These are phyloP conservation scores for Todus mexicanus DNA, from an alignment of 2,797 vertebrate species.

Conservation along the genomic window DNA sequence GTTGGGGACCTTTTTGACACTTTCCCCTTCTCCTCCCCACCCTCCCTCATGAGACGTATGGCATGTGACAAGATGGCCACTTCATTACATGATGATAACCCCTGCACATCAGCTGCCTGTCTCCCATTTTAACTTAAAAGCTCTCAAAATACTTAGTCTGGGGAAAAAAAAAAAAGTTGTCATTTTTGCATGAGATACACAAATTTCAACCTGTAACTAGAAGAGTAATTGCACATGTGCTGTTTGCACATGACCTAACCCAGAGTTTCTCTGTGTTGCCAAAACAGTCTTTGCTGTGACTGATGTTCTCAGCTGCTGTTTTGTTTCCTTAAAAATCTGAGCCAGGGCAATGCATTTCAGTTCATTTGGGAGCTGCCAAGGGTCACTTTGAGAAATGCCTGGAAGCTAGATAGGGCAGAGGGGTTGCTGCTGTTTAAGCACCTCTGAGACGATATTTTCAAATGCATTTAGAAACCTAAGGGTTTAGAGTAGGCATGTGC, in stretches of 20 bases:
- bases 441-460: neutral
- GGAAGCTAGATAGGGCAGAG: neutral
- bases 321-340: slow-evolving; percentile 39
- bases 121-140: neutral
- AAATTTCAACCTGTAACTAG: neutral
- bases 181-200: neutral
- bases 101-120: neutral
- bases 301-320: slow-evolving; percentile 55
- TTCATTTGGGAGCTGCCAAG: neutral
- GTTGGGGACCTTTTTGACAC: neutral
- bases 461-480: neutral
- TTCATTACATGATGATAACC: neutral
- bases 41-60: neutral
- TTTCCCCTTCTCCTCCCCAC: neutral
- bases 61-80: neutral
- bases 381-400: neutral
- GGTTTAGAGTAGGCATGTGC: neutral
- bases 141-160: neutral
- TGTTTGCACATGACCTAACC: slow-evolving; percentile 13
- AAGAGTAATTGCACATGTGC: neutral
- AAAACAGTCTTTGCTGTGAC: slow-evolving; percentile 30
- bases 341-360: fast-evolving
- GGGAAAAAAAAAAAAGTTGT: no score
- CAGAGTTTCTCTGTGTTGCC: neutral
- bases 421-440: neutral